A percentile compares a stretch with the other conserved stretches of the same genome.
Evolutionary conservation across 2,113 vertebrate species (phyloP).

Genomic region (Triplophysa rosa): DNA sequence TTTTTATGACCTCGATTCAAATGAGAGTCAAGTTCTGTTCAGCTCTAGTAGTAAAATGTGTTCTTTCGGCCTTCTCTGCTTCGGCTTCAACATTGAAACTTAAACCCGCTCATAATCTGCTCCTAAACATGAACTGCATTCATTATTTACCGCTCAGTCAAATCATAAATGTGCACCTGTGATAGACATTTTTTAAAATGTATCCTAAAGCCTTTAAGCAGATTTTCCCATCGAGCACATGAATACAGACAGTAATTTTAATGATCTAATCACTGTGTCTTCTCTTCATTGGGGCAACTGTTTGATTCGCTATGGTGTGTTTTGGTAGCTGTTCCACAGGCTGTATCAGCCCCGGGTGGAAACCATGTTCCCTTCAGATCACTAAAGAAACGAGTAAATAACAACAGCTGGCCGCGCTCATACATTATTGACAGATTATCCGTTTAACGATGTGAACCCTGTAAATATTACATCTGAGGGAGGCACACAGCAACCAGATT

Average conservation of each 20-base stretch:
- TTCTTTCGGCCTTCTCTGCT: too few species aligned
- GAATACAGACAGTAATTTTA: slow-evolving; percentile 11
- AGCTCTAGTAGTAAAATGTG: too few species aligned
- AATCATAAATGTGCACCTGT: neutral
- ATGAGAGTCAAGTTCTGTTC: too few species aligned
- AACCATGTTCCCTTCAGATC: slow-evolving; percentile 53
- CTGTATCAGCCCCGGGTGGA: slow-evolving; percentile 44
- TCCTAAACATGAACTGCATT: neutral
- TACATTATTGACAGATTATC: slow-evolving; percentile 73
- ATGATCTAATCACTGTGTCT: slow-evolving; percentile 2
- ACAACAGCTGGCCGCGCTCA: slow-evolving; percentile 78
- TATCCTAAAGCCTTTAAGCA: neutral
- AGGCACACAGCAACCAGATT: slow-evolving; percentile 68
- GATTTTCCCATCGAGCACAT: neutral
- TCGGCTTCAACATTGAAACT: neutral
- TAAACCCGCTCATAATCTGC: too few species aligned
- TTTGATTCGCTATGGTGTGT: slow-evolving; percentile 16
- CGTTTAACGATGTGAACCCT: slow-evolving; percentile 65
- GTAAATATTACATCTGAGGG: slow-evolving; percentile 78
- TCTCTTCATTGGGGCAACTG: neutral
- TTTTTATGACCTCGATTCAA: too few species aligned
- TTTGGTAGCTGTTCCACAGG: slow-evolving; percentile 42
- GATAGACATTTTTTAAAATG: neutral
- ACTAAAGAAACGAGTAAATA: slow-evolving; percentile 67
- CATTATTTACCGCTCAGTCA: slow-evolving; percentile 25